Conservation (phyloP, 2,113 vertebrate species). For the Rhizomys pruinosus region DNA sequence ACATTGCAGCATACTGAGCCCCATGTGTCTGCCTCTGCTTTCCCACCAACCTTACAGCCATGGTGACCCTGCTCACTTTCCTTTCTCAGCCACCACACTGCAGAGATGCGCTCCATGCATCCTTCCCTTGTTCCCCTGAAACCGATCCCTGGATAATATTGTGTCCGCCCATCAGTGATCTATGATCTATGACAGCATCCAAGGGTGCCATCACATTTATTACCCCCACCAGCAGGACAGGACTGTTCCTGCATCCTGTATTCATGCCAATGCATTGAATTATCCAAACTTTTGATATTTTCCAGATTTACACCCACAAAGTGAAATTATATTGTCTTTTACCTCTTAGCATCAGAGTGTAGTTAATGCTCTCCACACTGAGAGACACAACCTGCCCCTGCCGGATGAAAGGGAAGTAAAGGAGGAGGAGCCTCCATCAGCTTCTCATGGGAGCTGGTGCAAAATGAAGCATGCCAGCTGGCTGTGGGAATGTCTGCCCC, state of each 20-base stretch:
- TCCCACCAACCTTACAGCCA: fast-evolving
- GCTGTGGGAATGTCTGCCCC: no score
- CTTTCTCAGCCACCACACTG: fast-evolving
- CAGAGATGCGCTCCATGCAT: fast-evolving
- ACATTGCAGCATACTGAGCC: fast-evolving
- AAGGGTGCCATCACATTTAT: fast-evolving
- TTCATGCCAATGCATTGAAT: fast-evolving
- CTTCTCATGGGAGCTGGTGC: no score
- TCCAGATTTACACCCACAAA: background rate
- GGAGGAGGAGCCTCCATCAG: no score
- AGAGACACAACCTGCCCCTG: no score
- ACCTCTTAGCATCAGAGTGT: background rate
- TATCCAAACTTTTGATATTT: background rate
- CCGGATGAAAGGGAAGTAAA: no score
- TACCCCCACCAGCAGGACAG: fast-evolving
- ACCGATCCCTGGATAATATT: background rate
- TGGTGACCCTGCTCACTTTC: background rate
- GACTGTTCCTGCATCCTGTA: fast-evolving
- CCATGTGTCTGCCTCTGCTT: fast-evolving
- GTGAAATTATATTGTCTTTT: background rate
- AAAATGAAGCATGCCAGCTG: no score
- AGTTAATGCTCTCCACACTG: no score
- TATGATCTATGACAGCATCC: fast-evolving
- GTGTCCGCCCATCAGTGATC: fast-evolving
- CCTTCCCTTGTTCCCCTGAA: fast-evolving